Conservation (phyloP, 2,113 vertebrate genomes). For the Lota lota region DNA sequence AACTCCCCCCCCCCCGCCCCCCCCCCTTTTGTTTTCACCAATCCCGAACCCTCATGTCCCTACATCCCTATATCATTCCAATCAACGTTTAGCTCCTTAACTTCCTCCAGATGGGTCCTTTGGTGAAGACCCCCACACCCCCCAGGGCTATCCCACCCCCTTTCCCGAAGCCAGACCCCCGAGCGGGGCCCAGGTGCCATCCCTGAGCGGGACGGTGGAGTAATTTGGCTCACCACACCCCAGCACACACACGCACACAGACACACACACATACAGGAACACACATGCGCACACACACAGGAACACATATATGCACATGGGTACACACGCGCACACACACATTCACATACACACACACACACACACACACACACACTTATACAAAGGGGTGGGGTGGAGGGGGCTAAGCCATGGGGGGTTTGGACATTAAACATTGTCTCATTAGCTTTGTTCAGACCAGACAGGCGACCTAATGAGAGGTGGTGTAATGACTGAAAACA, state of each 20-base stretch:
- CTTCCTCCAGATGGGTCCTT: constrained; percentile 83
- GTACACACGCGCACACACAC: neutral
- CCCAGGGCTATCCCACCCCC: constrained; percentile 49
- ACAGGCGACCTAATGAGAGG: constrained; percentile 69
- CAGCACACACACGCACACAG: constrained; percentile 74
- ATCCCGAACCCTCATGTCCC: constrained; percentile 27
- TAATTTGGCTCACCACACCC: constrained; percentile 78
- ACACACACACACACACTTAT: constrained; percentile 25
- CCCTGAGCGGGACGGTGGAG: constrained; percentile 65
- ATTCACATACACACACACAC: neutral
- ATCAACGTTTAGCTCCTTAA: constrained; percentile 70
- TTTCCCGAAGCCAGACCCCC: constrained; percentile 64
- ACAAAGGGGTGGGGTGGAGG: too few species aligned
- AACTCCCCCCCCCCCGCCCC: constrained; percentile 16
- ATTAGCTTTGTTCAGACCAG: constrained; percentile 76
- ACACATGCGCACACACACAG: neutral
- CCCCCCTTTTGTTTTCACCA: constrained; percentile 35
- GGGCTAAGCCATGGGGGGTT: constrained; percentile 36
- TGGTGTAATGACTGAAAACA: constrained; percentile 70
- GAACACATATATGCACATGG: constrained; percentile 40
- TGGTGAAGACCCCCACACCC: constrained; percentile 45
- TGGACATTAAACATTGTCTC: constrained; percentile 81
- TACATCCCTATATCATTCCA: constrained; percentile 51
- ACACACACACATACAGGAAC: constrained; percentile 27
- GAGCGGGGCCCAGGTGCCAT: constrained; percentile 85